Percentiles rank a stretch among this genome's conserved stretches.
Evolutionary conservation across 2,888 invertebrate species (phyloP).

Genomic region (Smittia sp.): DNA sequence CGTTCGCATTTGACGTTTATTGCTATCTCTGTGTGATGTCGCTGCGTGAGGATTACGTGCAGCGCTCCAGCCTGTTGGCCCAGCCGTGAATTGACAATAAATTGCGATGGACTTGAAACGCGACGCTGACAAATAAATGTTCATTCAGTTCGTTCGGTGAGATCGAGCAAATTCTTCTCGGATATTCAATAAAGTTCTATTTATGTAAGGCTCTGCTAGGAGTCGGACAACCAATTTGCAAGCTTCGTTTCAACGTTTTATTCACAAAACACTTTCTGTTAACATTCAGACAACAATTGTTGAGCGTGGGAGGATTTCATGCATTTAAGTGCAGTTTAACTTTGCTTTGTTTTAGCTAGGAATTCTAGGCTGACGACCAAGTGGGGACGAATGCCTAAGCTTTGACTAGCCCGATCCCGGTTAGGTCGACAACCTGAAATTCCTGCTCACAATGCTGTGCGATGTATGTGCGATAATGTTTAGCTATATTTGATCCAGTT

Average conservation of each 20-base stretch:
- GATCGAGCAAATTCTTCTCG: not conserved
- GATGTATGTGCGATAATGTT: too few relatives aligned
- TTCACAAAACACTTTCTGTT: not conserved
- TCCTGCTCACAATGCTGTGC: too few relatives aligned
- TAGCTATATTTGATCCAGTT: too few relatives aligned
- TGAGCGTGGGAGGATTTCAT: not conserved
- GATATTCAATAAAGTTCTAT: not conserved
- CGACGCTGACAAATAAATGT: not conserved
- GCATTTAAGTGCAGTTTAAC: too few relatives aligned
- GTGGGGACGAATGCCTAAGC: too few relatives aligned
- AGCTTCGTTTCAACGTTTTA: not conserved
- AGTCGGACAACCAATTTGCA: too few relatives aligned
- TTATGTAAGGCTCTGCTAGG: not conserved
- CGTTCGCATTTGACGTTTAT: slow-evolving; percentile 17
- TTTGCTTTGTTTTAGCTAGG: too few relatives aligned
- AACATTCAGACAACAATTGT: slow-evolving; percentile 12
- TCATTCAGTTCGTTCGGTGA: not conserved
- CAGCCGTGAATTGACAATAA: slow-evolving; percentile 15
- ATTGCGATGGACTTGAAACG: not conserved
- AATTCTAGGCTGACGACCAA: too few relatives aligned
- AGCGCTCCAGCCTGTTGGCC: slow-evolving; percentile 23
- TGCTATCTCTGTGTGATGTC: slow-evolving; percentile 23
- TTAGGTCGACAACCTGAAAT: too few relatives aligned
- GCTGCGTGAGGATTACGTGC: slow-evolving; percentile 25
- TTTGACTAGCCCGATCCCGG: too few relatives aligned